Base-by-base conservation (phyloP, 1,140 invertebrate genomes). In the Chelonus insularis region DNA sequence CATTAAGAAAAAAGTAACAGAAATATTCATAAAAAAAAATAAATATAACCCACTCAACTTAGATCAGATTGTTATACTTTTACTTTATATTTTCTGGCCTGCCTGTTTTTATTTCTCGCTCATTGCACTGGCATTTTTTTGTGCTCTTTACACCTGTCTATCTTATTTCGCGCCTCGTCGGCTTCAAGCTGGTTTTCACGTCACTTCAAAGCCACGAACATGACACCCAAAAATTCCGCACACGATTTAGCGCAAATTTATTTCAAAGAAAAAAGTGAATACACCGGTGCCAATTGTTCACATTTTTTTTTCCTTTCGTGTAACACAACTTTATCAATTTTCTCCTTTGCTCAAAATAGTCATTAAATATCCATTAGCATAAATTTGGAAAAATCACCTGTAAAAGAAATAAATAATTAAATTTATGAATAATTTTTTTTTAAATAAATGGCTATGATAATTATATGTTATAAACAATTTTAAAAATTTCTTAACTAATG, bases 81-180 rank as follows among this genome's bases (percentile, higher is more conserved):
- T 43, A 43, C 41, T 14, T 43, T n/a, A 43, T 43, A 43, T 43
- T 43, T 16, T 20, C 18, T 16, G 14, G 14, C 41, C 41, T 8
- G 14, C 41, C 41, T 18, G 41, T 16, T 43, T 43, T 43, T 43
- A 43, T 43, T 29, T 25, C 37, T 47, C 41, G 23, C 20, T 9
- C 29, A 36, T 45, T 48, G 43, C 32, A 52, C 14, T 55, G 9
- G 14, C 18, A 7, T 25, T 43, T 23, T 56, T 57, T 57, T 43
- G n/a, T 16, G 6, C 21, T 57, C 21, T 57, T 54, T 54, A 20
- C 50, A 60, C 48, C 58, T 60, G 58, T 29, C 39, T 32, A 60
- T 54, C 23, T 18, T 54, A 60, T 54, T 60, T 60, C 23, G 58
- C 57, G 57, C 57, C 41, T 51, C 36, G 48, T 37, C 45, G 20